phyloP scores from a whole-genome alignment of 2,797 vertebrate genomes.

The Pseudochirops corinnae region DNA sequence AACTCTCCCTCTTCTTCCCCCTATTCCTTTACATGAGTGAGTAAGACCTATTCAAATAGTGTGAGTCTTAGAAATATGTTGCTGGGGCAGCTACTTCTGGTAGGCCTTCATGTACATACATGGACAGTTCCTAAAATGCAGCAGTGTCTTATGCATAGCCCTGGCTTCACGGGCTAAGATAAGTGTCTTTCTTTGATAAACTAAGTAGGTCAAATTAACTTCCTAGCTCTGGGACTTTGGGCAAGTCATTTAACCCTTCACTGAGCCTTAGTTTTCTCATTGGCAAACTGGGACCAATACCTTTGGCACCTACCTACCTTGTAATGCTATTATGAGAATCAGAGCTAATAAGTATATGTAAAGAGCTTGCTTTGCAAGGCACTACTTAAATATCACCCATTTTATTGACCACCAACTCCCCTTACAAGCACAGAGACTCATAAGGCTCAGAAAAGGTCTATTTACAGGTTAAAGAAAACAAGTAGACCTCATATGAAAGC shows the following conservation, averaged over 20 bases:
- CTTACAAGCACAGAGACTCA: background rate
- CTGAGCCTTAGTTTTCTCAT: background rate
- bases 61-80: background rate
- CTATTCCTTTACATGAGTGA: background rate
- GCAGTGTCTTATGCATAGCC: conserved; percentile 38
- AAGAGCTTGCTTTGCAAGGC: background rate
- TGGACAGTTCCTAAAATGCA: conserved; percentile 50
- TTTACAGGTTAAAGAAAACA: background rate
- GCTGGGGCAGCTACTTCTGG: background rate
- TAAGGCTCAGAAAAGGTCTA: background rate
- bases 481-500: background rate
- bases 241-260: background rate
- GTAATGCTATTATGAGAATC: background rate
- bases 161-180: conserved; percentile 46
- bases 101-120: background rate
- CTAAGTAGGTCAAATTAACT: background rate
- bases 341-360: background rate
- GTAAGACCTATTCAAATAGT: conserved; percentile 46
- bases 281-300: background rate
- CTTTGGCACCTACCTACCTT: background rate
- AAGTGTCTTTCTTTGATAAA: conserved; percentile 70
- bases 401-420: background rate
- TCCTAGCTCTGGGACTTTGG: conserved; percentile 10
- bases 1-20: conserved; percentile 43
- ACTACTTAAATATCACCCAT: background rate